Base-by-base conservation (phyloP, 1,140 invertebrate species). In the Brachystomella parvula region DNA sequence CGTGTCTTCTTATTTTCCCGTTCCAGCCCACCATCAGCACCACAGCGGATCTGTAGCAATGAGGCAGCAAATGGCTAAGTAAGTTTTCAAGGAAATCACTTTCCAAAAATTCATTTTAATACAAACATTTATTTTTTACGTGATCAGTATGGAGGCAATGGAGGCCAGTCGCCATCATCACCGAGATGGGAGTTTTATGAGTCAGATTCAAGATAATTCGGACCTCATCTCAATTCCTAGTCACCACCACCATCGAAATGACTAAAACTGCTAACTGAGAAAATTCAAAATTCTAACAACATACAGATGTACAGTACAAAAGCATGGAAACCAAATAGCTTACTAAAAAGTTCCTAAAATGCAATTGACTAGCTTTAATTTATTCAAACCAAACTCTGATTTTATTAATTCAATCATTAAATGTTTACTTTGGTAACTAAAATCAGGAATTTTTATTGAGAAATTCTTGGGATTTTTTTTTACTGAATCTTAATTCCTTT, bases 181-280 rank as follows among this genome's bases (percentile, higher is more conserved):
- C 21, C 49, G 49, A 53, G 49, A 53, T 53, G 49, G 49, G 49
- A 53, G 24, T 53, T 53, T 53, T 26, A 53, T 53, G 49, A 53
- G 49, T 53, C 49, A 53, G 49, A 53, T 53, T 15, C 49, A 53
- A 53, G 49, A 53, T 24, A 53, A 53, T 53, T 12, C 49, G 9
- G 49, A 53, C 24, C 49, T 53, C 12, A 53, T 53, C 49, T 53
- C 49, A 19, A 24, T 53, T 53, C 49, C 49, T 53, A 53, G 49
- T 53, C 49, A 53, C 24, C 49, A 53, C 24, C 12, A 26, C 12
- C 49, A 53, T 24, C 12, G 24, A 9, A 26, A 53, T 9, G 6
- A 15, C 49, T 53, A 53, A 53, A 15, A 17, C 6, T 9, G 3
- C 12, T 53, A 6, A 24, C 12, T 9, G 12, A 24, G 3, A 53